Base-by-base conservation (phyloP, 2,888 invertebrate genomes). In the Cylloceria caligata region DNA sequence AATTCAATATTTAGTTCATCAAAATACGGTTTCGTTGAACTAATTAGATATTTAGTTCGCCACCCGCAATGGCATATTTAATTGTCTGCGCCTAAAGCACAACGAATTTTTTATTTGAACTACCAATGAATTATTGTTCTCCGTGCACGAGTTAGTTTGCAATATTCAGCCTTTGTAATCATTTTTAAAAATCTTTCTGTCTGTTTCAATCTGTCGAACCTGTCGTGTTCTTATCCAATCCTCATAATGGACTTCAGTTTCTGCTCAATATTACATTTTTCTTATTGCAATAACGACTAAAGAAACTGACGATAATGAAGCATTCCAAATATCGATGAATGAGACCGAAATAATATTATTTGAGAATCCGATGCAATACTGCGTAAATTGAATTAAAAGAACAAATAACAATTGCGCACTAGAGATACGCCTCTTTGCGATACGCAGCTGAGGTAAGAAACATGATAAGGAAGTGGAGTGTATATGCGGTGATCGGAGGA, bases 381-480 rank as follows among this genome's bases (percentile, higher is more conserved):
- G n/a, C 60, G 71, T 57, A 71, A 64, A 16, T 47, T 36, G 45
- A 77, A 82, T 75, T 78, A 60, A 64, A 47, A 69, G n/a, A 65
- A 60, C 68, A 27, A 27, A 47, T 30, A 69, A 76, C 21, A 62
- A 69, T 81, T 49, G 72, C 68, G 62, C 71, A 75, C 49, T 30
- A 47, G 34, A 36, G 45, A 67, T 60, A 67, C 72, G 71, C 73
- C 84, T 84, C 76, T 83, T 73, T 78, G 83, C 82, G 80, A 80
- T 81, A 83, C 81, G 81, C 86, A 82, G 83, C 80, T 81, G 84
- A 85, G 85, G 83, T 85, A 84, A 79, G 72, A 82, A 73, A 77
- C 69, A 83, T 73, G 57, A 79, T 77, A 79, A 69, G 82, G 60
- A 82, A 79, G 85, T 73, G 71, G 71, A 83, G 80, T 55, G 71